These are phyloP conservation scores for Actinernus sp. DNA, from an alignment of 92 coral and sea anemone genomes.

Conservation along the genomic window DNA sequence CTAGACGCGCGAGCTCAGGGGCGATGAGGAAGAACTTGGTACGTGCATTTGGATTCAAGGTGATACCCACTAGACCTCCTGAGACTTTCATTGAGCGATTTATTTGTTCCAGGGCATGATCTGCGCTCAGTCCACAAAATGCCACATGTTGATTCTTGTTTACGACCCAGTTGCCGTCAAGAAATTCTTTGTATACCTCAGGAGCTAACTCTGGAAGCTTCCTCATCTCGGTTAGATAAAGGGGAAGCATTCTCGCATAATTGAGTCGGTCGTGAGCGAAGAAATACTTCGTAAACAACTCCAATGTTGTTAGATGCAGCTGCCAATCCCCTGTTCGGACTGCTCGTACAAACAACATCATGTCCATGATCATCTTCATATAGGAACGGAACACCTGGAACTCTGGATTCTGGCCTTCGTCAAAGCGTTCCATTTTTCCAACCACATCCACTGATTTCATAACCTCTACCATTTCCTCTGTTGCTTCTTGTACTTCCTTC, in stretches of 20 bases:
- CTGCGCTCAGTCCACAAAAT: slow-evolving; percentile 68
- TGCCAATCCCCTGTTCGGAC: no score
- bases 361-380: no score
- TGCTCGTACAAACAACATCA: slow-evolving; percentile 19
- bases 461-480: no score
- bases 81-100: slow-evolving; percentile 35
- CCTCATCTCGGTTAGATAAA: neutral
- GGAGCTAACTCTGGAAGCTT: slow-evolving; percentile 7
- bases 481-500: no score
- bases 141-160: slow-evolving; percentile 23
- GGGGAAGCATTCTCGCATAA: slow-evolving; percentile 53
- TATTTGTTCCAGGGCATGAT: slow-evolving; percentile 53
- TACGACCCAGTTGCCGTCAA: slow-evolving; percentile 22
- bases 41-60: slow-evolving; percentile 52
- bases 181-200: slow-evolving; percentile 15
- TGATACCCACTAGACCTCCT: slow-evolving; percentile 59
- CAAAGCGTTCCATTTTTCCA: no score
- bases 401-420: no score
- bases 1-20: slow-evolving; percentile 56
- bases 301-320: no score
- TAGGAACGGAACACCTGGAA: no score
- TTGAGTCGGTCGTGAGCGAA: slow-evolving; percentile 44
- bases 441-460: no score
- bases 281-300: no score
- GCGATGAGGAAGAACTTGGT: slow-evolving; percentile 66